Conservation (phyloP, 1,140 invertebrate genomes). For the Leptoteleia sp. region DNA sequence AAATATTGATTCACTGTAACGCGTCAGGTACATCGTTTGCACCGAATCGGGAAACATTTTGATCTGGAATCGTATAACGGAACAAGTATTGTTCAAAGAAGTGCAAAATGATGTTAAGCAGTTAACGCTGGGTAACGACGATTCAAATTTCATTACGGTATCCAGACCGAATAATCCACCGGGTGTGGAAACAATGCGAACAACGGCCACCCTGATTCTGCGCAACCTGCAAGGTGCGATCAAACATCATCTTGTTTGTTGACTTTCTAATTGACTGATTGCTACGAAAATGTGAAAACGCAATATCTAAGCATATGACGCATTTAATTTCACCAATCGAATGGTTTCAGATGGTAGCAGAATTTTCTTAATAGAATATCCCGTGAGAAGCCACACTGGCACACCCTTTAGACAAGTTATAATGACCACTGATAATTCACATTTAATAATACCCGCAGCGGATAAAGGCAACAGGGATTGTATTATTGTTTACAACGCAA, state of each 20-base stretch:
- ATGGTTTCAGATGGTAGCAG: slow-evolving; percentile 85
- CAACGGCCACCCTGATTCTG: slow-evolving; percentile 85
- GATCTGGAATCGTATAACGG: slow-evolving; percentile 94
- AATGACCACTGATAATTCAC: slow-evolving; percentile 89
- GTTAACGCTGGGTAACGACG: slow-evolving; percentile 91
- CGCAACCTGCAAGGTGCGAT: slow-evolving; percentile 86
- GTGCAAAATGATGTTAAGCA: slow-evolving; percentile 93
- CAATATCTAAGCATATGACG: too few species aligned
- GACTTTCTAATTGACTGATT: slow-evolving; percentile 10
- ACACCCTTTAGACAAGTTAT: slow-evolving; percentile 87
- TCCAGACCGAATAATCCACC: slow-evolving; percentile 85
- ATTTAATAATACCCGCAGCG: slow-evolving; percentile 88
- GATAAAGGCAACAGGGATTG: slow-evolving; percentile 93
- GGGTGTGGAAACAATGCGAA: slow-evolving; percentile 82
- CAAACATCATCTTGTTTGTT: slow-evolving; percentile 9
- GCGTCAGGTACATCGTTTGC: slow-evolving; percentile 88
- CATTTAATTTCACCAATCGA: too few species aligned
- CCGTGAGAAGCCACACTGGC: slow-evolving; percentile 85
- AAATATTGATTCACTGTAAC: slow-evolving; percentile 34
- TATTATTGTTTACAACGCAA: slow-evolving; percentile 90
- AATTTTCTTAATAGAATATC: slow-evolving; percentile 90
- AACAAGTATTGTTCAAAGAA: slow-evolving; percentile 91
- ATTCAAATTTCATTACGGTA: slow-evolving; percentile 91
- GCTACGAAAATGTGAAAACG: too few species aligned
- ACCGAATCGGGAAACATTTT: slow-evolving; percentile 96